Evolutionary conservation across 2,797 vertebrate species (phyloP).

Genomic region (Diglossa cyanea): DNA sequence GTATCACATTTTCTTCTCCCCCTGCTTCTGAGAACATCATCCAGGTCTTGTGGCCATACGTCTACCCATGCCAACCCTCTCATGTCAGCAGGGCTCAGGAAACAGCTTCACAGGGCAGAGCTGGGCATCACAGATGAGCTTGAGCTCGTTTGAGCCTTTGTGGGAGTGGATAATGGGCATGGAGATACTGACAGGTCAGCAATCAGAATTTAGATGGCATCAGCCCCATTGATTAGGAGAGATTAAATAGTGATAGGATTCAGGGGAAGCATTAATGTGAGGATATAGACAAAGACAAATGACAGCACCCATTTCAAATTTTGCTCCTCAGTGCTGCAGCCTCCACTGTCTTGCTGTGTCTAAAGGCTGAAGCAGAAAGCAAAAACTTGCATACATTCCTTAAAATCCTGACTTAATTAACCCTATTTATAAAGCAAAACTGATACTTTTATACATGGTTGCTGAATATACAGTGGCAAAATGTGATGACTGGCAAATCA

Average conservation of each 20-base stretch:
- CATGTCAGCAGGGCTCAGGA: background rate
- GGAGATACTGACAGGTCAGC: background rate
- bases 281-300: background rate
- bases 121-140: background rate
- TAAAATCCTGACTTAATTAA: background rate
- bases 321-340: background rate
- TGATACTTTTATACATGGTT: background rate
- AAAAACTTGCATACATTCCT: fast-evolving
- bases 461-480: background rate
- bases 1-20: background rate
- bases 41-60: background rate
- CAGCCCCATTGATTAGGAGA: background rate
- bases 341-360: background rate
- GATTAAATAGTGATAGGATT: background rate
- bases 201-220: background rate
- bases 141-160: background rate
- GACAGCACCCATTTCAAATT: fast-evolving
- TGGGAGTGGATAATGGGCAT: too few relatives aligned
- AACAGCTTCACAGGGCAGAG: fast-evolving
- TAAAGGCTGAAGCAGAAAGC: background rate
- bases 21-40: background rate
- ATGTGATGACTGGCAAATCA: background rate
- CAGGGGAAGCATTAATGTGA: background rate
- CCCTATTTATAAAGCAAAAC: background rate
- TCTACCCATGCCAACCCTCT: background rate